Conservation (phyloP, 2,888 invertebrate genomes). For the Megastigmus dorsalis region DNA sequence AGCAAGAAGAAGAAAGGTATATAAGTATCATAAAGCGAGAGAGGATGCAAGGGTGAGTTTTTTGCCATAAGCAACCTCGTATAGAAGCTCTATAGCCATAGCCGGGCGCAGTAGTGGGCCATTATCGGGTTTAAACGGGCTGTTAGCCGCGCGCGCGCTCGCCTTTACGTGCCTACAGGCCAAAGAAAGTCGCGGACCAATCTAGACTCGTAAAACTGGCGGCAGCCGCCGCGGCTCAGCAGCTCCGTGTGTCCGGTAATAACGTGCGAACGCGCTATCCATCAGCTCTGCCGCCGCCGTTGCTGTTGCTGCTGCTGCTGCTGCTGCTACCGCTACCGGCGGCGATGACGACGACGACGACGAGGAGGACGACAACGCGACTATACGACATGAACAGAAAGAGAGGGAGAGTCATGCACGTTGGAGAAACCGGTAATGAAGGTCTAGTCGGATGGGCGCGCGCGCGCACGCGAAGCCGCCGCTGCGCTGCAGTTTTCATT, state of each 20-base stretch:
- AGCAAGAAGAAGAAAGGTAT: background rate
- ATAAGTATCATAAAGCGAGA: constrained; percentile 11
- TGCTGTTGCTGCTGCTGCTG: too few species aligned
- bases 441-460: too few species aligned
- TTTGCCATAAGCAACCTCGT: background rate
- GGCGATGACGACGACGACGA: background rate
- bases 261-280: constrained; percentile 71
- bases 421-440: constrained; percentile 61
- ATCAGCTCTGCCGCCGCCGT: constrained; percentile 62
- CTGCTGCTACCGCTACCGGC: too few species aligned
- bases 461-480: too few species aligned
- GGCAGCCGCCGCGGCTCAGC: too few species aligned
- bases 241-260: constrained; percentile 65
- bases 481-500: constrained; percentile 38
- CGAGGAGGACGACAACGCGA: background rate
- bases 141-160: constrained; percentile 62
- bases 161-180: too few species aligned
- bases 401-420: background rate
- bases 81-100: background rate
- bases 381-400: too few species aligned
- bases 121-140: constrained; percentile 67
- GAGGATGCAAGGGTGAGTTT: constrained; percentile 19
- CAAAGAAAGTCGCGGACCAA: constrained; percentile 59
- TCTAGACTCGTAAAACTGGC: constrained; percentile 68
- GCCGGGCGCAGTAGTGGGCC: constrained; percentile 52